These are phyloP conservation scores for Macrotis lagotis DNA, from an alignment of 2,113 vertebrate genomes.

Conservation along the genomic window DNA sequence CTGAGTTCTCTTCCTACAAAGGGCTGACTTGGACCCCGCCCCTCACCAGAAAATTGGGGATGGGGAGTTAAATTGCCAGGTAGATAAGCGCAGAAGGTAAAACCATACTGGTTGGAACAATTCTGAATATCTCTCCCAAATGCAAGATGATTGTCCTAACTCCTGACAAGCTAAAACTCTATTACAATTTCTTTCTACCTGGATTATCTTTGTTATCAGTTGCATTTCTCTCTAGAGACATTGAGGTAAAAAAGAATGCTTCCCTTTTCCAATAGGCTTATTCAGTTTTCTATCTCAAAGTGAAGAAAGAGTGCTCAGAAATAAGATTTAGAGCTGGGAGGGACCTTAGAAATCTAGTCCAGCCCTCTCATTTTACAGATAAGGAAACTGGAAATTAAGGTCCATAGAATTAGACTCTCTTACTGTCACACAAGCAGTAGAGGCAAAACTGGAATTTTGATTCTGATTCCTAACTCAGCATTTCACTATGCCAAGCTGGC, in stretches of 20 bases:
- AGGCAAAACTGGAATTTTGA: not conserved
- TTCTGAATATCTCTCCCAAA: not conserved
- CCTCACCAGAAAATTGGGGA: too few species aligned
- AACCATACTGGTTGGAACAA: not conserved
- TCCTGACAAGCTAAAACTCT: not conserved
- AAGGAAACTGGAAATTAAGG: not conserved
- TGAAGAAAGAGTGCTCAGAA: constrained; percentile 20
- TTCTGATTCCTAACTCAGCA: not conserved
- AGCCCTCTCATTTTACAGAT: not conserved
- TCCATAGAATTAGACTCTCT: not conserved
- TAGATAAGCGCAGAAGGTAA: not conserved
- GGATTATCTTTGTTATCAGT: not conserved
- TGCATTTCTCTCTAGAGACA: not conserved
- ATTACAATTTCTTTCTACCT: not conserved
- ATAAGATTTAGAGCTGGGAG: not conserved
- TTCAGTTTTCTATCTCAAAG: constrained; percentile 13
- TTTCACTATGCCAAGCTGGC: not conserved
- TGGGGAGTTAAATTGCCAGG: not conserved
- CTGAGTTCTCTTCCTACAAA: not conserved
- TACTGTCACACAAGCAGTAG: not conserved
- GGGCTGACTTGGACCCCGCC: not conserved
- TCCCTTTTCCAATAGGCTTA: constrained; percentile 25
- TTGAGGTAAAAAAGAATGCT: constrained; percentile 21
- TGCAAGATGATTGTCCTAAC: constrained; percentile 21
- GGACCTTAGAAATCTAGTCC: not conserved